phyloP scores from a whole-genome alignment of 2,888 invertebrate species.

The Trachelus tabidus region DNA sequence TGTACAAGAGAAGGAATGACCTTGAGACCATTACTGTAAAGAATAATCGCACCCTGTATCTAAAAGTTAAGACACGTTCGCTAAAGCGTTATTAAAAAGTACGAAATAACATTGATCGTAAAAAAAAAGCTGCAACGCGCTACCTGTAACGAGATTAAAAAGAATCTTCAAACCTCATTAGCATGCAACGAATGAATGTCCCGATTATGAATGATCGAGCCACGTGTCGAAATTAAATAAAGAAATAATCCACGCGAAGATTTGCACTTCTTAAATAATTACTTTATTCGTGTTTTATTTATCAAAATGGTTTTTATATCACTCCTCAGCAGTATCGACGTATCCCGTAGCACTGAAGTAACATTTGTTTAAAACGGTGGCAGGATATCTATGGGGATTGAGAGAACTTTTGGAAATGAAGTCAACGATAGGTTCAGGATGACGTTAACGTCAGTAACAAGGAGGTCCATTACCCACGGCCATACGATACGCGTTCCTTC shows the following conservation, averaged over 20 bases:
- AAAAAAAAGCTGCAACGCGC: neutral
- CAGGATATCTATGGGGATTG: neutral
- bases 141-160: neutral
- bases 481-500: neutral
- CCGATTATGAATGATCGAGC: neutral
- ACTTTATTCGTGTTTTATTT: constrained; percentile 58
- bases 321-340: constrained; percentile 46
- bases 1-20: neutral
- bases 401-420: neutral
- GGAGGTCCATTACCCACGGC: neutral
- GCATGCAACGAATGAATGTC: neutral
- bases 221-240: constrained; percentile 16
- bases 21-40: neutral
- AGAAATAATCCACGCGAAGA: constrained; percentile 38
- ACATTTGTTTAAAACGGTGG: neutral
- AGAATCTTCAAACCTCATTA: neutral
- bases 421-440: neutral
- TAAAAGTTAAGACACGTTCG: neutral
- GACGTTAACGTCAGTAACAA: neutral
- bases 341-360: constrained; percentile 23
- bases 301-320: constrained; percentile 58
- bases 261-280: constrained; percentile 51
- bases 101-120: neutral
- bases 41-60: neutral
- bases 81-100: neutral